Conservation (phyloP, 2,888 invertebrate genomes). For the Macrophya annulata region DNA sequence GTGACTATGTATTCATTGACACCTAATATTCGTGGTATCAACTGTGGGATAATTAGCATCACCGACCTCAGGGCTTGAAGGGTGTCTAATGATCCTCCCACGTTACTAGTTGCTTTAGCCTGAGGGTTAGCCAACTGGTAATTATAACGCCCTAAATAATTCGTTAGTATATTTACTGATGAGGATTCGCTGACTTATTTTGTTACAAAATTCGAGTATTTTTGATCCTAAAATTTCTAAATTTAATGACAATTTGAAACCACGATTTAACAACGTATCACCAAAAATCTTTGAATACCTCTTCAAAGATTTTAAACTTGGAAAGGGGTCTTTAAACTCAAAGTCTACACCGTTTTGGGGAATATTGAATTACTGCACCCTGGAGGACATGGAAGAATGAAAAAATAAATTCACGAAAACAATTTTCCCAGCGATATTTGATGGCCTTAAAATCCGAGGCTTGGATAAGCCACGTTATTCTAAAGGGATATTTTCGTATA, state of each 20-base stretch:
- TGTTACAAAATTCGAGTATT: background rate
- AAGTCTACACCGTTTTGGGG: background rate
- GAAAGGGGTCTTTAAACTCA: background rate
- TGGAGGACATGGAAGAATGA: background rate
- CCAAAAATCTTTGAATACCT: background rate
- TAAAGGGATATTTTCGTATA: background rate
- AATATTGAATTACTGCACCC: background rate
- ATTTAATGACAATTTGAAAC: background rate
- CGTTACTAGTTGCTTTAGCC: slow-evolving; percentile 26
- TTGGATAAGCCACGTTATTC: background rate
- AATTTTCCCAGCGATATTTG: background rate
- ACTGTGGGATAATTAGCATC: slow-evolving; percentile 41
- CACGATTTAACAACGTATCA: background rate
- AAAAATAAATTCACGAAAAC: background rate
- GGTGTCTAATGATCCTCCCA: slow-evolving; percentile 37
- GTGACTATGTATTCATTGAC: slow-evolving; percentile 18
- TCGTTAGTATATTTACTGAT: background rate
- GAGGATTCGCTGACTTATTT: background rate
- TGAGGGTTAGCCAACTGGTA: slow-evolving; percentile 5
- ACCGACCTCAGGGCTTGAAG: slow-evolving; percentile 38
- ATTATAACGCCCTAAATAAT: slow-evolving; percentile 34
- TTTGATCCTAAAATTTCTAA: background rate
- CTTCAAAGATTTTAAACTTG: no score
- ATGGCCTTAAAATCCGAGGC: background rate
- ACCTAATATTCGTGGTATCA: slow-evolving; percentile 31